Percentiles rank a stretch among this genome's conserved stretches.
Conservation (phyloP, 1,140 invertebrate species). For the Eriocheir sinensis region DNA sequence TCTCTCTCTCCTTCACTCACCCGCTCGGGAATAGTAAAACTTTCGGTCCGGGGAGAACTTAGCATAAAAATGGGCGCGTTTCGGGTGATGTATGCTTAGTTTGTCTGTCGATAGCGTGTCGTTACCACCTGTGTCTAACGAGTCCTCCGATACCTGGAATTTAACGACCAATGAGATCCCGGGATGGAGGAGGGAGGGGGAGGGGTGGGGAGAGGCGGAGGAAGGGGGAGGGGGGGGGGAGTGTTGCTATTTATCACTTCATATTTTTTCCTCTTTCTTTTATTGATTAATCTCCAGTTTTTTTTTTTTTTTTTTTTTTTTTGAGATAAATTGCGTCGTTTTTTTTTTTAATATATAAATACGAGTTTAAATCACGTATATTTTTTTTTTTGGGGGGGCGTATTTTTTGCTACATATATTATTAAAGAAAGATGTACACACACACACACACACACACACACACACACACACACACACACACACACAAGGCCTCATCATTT, state of each 20-base stretch:
- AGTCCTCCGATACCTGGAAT: conserved; percentile 9
- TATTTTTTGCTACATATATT: background rate
- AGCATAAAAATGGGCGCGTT: background rate
- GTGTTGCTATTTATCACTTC: background rate
- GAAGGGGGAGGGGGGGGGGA: no score
- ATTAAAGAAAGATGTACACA: no score
- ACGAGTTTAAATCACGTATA: background rate
- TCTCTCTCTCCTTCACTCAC: conserved; percentile 40
- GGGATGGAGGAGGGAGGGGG: background rate
- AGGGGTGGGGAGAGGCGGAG: no score
- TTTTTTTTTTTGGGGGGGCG: no score
- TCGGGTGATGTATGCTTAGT: background rate
- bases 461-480: background rate
- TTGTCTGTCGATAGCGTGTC: background rate
- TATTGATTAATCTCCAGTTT: background rate
- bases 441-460: no score
- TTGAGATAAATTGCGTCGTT: no score
- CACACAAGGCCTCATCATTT: background rate
- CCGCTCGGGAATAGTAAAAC: background rate
- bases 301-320: background rate
- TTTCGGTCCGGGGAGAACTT: background rate
- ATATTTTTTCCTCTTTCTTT: background rate
- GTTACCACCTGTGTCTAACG: background rate
- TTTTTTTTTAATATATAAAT: no score
- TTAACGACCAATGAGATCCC: background rate